Base-by-base conservation (phyloP, 2,113 vertebrate species). In the Siniperca knerii region DNA sequence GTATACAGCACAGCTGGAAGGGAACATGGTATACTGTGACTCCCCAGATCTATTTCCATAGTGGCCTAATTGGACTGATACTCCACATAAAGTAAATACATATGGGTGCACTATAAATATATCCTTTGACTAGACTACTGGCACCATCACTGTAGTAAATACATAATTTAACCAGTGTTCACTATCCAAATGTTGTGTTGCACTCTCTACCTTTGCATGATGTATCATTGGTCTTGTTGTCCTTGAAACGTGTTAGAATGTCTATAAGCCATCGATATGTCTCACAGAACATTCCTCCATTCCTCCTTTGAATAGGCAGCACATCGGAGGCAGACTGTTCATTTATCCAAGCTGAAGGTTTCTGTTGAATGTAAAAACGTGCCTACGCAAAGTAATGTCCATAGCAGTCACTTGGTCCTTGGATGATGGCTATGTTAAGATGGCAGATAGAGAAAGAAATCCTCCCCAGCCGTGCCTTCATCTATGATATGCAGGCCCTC, bases 381-480 rank as follows among this genome's bases (percentile, higher is more conserved):
- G 44, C 75, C 29, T 8, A 62, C 35, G 54, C 68, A 68, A 82
- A 80, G 72, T 79, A 84, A 81, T 76, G 84, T 80, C 83, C 57
- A 13, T 77, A 58, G 75, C 54, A 66, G 77, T 78, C 89, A 90
- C 77, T 77, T 82, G 86, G 92, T 89, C 79, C 86, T 57, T 33
- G 84, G 79, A 91, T 89, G 88, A 90, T 92, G 87, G 57, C 83
- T 88, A 60, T 89, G 89, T 92, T 91, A 81, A 90, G 90, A 87
- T 91, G 77, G 72, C 77, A 88, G 74, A 91, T 86, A 84, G 76
- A 74, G 48, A 84, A 64, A 65, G 16, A 90, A 85, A 88, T 79
- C 68, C 71, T 89, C 79, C 84, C 68, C 75, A 83, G 89, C 54
- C 42, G 72, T 70, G 85, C 81, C 81, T 75, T 86, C 57, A 67